Percentiles rank a stretch among this genome's conserved stretches.
Evolutionary conservation across 2,797 vertebrate genomes (phyloP).

Genomic region (Enteromius trimaculatus): DNA sequence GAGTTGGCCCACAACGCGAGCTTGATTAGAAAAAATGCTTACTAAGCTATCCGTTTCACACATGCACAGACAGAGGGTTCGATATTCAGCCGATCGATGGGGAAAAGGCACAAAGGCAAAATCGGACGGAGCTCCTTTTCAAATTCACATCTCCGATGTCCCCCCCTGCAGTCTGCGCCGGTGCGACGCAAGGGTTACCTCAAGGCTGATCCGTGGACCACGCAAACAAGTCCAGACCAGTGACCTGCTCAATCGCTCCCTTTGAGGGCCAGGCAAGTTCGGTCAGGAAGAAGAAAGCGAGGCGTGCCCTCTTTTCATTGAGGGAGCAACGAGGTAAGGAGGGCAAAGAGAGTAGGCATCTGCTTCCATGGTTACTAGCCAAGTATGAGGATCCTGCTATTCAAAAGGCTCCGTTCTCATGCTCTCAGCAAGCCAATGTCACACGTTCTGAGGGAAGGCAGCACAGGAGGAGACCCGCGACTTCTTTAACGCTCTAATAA

Average conservation of each 20-base stretch:
- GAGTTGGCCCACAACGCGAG: constrained; percentile 80
- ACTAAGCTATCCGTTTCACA: constrained; percentile 99
- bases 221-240: constrained; percentile 97
- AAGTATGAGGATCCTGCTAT: constrained; percentile 96
- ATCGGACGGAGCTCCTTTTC: constrained; percentile 95
- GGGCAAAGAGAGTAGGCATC: constrained; percentile 92
- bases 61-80: constrained; percentile 97
- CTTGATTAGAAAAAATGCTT: constrained; percentile 88
- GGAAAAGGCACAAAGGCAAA: constrained; percentile 99
- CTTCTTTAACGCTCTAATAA: constrained; percentile 90
- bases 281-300: constrained; percentile 92
- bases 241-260: constrained; percentile 93
- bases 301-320: constrained; percentile 91
- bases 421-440: constrained; percentile 92
- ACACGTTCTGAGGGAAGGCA: constrained; percentile 87
- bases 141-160: constrained; percentile 88
- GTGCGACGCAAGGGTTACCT: constrained; percentile 94
- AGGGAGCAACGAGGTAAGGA: constrained; percentile 97
- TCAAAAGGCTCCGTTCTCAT: constrained; percentile 95
- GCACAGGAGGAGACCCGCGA: constrained; percentile 85
- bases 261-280: constrained; percentile 96
- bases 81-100: constrained; percentile 99
- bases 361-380: constrained; percentile 99
- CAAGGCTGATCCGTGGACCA: constrained; percentile 93
- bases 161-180: constrained; percentile 88